Evolutionary conservation across 1,140 invertebrate species (phyloP).

Genomic region (Drosophila kohkoa): DNA sequence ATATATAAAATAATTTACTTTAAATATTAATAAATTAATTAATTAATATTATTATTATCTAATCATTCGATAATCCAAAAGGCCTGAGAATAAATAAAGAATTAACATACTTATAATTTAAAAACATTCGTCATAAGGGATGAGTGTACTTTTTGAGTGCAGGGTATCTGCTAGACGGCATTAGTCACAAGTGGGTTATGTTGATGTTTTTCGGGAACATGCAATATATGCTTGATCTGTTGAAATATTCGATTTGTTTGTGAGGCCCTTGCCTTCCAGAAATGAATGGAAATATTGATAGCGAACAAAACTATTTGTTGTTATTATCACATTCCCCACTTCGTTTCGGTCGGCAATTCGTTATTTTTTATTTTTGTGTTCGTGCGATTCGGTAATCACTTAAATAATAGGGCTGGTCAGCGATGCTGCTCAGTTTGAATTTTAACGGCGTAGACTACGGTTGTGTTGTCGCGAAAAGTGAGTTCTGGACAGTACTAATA

Average conservation of each 20-base stretch:
- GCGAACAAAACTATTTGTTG: conserved; percentile 15
- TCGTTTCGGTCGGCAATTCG: conserved; percentile 10
- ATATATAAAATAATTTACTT: too few relatives aligned
- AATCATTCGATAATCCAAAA: too few relatives aligned
- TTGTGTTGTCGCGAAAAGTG: conserved; percentile 41
- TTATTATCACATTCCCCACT: conserved; percentile 13
- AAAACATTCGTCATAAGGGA: too few relatives aligned
- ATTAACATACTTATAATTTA: too few relatives aligned
- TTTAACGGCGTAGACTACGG: conserved; percentile 56
- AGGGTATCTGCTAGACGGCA: not conserved
- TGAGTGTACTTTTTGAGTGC: not conserved
- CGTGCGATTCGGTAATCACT: conserved; percentile 45
- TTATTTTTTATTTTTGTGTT: conserved; percentile 9
- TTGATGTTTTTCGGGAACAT: not conserved
- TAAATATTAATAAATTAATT: too few relatives aligned
- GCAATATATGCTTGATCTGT: conserved; percentile 25
- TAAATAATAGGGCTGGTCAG: conserved; percentile 46
- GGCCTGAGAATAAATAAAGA: too few relatives aligned
- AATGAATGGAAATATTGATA: conserved; percentile 2
- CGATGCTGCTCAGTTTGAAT: conserved; percentile 65
- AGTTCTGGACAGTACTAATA: not conserved
- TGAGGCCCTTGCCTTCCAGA: not conserved
- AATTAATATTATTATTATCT: too few relatives aligned
- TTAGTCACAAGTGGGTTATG: not conserved
- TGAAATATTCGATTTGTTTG: conserved; percentile 16